phyloP scores from a whole-genome alignment of 2,797 vertebrate genomes.

The Notolepis coatsorum region DNA sequence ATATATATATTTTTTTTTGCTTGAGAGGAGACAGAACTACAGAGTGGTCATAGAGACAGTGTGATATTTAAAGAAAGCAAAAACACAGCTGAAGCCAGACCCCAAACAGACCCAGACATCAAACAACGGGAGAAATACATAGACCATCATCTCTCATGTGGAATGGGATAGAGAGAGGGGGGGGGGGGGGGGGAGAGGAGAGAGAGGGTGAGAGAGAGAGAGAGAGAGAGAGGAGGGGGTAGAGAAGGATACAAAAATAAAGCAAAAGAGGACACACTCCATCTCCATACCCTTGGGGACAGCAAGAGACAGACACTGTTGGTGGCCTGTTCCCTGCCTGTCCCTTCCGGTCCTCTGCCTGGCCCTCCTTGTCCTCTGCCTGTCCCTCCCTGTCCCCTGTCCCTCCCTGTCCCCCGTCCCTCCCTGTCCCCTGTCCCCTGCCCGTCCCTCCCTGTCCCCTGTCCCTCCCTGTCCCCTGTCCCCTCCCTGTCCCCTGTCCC shows the following conservation, averaged over 20 bases:
- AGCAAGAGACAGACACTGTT: slow-evolving; percentile 39
- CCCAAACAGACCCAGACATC: slow-evolving; percentile 46
- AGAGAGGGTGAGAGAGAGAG: too few relatives aligned
- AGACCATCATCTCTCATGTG: slow-evolving; percentile 25
- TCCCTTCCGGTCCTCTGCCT: too few relatives aligned
- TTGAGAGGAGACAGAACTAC: slow-evolving; percentile 19
- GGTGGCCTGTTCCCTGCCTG: slow-evolving; percentile 25
- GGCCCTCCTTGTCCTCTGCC: background rate
- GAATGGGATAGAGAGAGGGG: slow-evolving; percentile 9
- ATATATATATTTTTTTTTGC: background rate
- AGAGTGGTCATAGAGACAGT: slow-evolving; percentile 20
- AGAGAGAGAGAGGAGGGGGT: background rate
- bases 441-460: background rate
- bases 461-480: slow-evolving; percentile 21
- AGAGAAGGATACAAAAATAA: too few relatives aligned
- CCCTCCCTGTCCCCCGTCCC: slow-evolving; percentile 14
- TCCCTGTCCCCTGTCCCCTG: too few relatives aligned
- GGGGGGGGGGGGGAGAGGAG: slow-evolving; percentile 24
- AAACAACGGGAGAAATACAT: slow-evolving; percentile 51
- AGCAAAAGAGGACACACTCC: slow-evolving; percentile 34
- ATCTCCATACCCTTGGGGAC: slow-evolving; percentile 37
- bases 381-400: too few relatives aligned
- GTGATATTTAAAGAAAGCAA: slow-evolving; percentile 40
- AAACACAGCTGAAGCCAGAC: slow-evolving; percentile 19
- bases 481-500: too few relatives aligned